Conservation (phyloP, 2,113 vertebrate genomes). For the Ascaphus truei region DNA sequence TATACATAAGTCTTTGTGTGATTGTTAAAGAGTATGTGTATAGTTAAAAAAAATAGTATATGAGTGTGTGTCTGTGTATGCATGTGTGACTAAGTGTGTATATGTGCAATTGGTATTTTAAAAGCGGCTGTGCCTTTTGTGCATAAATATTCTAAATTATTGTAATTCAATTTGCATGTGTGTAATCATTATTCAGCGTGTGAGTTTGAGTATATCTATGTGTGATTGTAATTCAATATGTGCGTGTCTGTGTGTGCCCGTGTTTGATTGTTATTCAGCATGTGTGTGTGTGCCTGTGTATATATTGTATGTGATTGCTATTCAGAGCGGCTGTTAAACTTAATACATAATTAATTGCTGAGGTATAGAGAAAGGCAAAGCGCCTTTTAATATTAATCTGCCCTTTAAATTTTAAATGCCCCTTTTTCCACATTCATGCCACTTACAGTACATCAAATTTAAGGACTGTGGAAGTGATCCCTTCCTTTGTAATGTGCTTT, state of each 20-base stretch:
- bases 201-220: background rate
- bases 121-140: too few relatives aligned
- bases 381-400: constrained; percentile 41
- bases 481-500: constrained; percentile 14
- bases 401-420: constrained; percentile 38
- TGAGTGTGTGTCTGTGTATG: too few relatives aligned
- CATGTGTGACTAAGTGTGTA: too few relatives aligned
- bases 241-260: constrained; percentile 3
- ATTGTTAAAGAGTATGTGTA: too few relatives aligned
- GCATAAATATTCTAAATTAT: too few relatives aligned
- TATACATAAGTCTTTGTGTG: too few relatives aligned
- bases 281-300: constrained; percentile 20
- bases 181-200: background rate
- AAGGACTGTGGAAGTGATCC: background rate
- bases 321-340: constrained; percentile 22
- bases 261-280: constrained; percentile 25
- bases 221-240: constrained; percentile 15
- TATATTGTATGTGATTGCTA: constrained; percentile 31
- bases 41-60: too few relatives aligned
- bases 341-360: constrained; percentile 41
- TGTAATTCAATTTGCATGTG: constrained; percentile 1
- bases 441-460: constrained; percentile 2
- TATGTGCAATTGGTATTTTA: too few relatives aligned
- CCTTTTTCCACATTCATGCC: constrained; percentile 2
- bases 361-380: constrained; percentile 39